Evolutionary conservation across 53 echinoderm and acorn worm species (phyloP), one percentile per base, ranked within the genome.

Genomic region (Astropecten irregularis): DNA sequence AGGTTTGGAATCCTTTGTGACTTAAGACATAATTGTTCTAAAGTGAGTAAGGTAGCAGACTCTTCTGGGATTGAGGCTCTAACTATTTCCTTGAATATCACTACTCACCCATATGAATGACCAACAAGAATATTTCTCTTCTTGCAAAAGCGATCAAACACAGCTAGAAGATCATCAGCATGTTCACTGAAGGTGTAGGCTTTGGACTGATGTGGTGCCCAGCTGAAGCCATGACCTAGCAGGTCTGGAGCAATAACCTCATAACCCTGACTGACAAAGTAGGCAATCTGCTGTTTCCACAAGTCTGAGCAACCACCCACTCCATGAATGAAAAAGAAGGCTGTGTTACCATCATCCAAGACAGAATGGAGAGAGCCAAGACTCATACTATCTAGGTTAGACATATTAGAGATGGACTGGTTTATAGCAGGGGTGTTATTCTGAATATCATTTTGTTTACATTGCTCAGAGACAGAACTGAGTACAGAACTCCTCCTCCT

Each of bases 31-130:
- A n/a, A n/a, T n/a, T n/a, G n/a, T n/a, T n/a, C n/a, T n/a, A n/a
- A n/a, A n/a, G n/a, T n/a, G n/a, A n/a, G n/a, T n/a, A n/a, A n/a
- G n/a, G n/a, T n/a, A n/a, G n/a, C n/a, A n/a, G n/a, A n/a, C n/a
- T n/a, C n/a, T n/a, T n/a, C n/a, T n/a, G n/a, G n/a, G n/a, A n/a
- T n/a, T n/a, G n/a, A n/a, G n/a, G n/a, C n/a, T n/a, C n/a, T n/a
- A n/a, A n/a, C n/a, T n/a, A n/a, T n/a, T n/a, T n/a, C n/a, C n/a
- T n/a, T n/a, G n/a, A n/a, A n/a, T n/a, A n/a, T n/a, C n/a, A n/a
- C 42, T 6, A 86, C 91, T 76, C 82, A 96, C 96, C 96, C 96
- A 88, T 96, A 96, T 6, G 96, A 96, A 83, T 96, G 96, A 6
- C 96, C 96, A 64, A 96, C 85, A 22, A 96, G 88, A 37, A 96